These are phyloP conservation scores for Scytalopus superciliaris DNA, from an alignment of 2,113 vertebrate species.

Conservation along the genomic window DNA sequence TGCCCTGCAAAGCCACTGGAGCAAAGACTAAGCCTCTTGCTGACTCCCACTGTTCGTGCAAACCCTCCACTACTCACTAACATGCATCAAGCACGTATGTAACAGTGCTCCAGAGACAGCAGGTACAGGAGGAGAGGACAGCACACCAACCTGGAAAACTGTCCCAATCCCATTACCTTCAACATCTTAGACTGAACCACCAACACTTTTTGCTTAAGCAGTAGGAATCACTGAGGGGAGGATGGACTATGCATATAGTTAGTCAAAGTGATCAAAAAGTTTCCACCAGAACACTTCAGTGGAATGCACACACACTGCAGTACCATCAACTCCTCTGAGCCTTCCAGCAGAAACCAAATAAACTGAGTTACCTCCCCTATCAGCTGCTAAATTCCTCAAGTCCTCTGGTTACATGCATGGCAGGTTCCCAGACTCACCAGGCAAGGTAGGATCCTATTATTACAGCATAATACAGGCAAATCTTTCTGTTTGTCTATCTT, in stretches of 20 bases:
- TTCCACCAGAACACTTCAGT: neutral
- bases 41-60: neutral
- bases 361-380: neutral
- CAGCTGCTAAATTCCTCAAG: neutral
- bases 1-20: neutral
- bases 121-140: neutral
- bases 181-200: neutral
- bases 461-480: neutral
- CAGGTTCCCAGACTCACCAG: neutral
- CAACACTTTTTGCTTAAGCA: neutral
- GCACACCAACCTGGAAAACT: neutral
- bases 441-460: neutral
- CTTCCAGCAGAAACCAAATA: neutral
- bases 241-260: neutral
- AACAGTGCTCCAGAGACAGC: neutral
- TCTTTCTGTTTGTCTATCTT: neutral
- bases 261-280: neutral
- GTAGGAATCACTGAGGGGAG: neutral
- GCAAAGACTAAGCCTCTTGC: neutral
- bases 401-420: neutral
- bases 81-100: accelerated
- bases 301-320: neutral
- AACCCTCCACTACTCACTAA: neutral
- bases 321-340: neutral
- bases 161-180: neutral